Evolutionary conservation across 2,113 vertebrate species (phyloP), one percentile per base, ranked within the genome.

Genomic region (Python bivittatus): DNA sequence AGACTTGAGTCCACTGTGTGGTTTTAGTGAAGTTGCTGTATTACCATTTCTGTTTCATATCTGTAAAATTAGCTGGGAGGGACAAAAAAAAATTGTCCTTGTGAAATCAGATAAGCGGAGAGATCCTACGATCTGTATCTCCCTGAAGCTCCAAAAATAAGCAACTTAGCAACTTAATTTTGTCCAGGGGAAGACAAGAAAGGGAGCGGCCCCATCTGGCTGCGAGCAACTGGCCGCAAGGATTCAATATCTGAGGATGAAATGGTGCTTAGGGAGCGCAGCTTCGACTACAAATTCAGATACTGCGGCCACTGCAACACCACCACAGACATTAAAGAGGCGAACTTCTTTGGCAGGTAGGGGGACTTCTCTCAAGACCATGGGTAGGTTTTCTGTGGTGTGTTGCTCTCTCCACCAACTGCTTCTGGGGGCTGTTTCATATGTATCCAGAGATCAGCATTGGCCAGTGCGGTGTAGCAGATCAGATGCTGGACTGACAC

Each of bases 261-360:
- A 97, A 95, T 99, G 95, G 98, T 99, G 95, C 97, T 99, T 94
- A 97, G 99, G 94, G 99, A 99, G 93, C 98, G 98, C 93, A 99
- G 99, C 97, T 99, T 98, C 0, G 99, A 99, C 97, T 99, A 99
- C 95, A 99, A 99, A 90, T 99, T 99, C 96, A 98, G 99, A 92
- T 99, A 99, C 95, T 99, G 99, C 10, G 99, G 99, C 88, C 99
- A 99, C 97, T 99, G 99, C 96, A 99, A 99, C 97, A 99, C 99
- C 95, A 99, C 99, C 38, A 99, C 99, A 0, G 99, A 99, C 86
- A 99, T 99, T 97, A 99, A 99, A 92, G 99, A 99, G 97, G 99
- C 99, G 86, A 99, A 99, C 96, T 99, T 99, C 97, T 99, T 99
- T 85, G 99, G 99, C 97, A 99, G 99, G 99, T 99, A 96, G 0